These are phyloP conservation scores for Ctenomys sociabilis DNA, from an alignment of 2,113 vertebrate genomes.

Conservation along the genomic window DNA sequence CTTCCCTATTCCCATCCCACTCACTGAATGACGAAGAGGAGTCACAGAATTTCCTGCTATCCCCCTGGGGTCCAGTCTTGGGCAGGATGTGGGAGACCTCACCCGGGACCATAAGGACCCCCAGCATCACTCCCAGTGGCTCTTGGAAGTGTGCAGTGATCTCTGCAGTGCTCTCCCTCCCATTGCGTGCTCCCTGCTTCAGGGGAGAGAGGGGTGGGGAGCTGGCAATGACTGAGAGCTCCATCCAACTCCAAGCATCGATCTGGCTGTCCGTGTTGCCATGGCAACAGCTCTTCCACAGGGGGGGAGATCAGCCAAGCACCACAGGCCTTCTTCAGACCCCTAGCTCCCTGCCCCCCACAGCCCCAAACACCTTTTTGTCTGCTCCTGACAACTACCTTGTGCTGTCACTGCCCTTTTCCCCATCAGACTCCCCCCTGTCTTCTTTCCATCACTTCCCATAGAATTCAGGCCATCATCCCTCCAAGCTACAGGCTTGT, in stretches of 20 bases:
- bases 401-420: no score
- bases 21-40: not conserved
- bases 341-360: not conserved
- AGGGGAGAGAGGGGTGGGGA: not conserved
- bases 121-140: not conserved
- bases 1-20: not conserved
- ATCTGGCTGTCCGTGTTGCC: conserved; percentile 73
- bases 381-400: not conserved
- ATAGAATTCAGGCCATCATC: not conserved
- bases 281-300: conserved; percentile 77
- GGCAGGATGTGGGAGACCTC: not conserved
- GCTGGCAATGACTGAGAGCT: conserved; percentile 62
- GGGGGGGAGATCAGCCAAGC: conserved; percentile 63
- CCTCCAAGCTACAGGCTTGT: not conserved
- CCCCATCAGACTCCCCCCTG: no score
- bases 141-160: not conserved
- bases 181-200: not conserved
- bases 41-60: not conserved
- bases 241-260: conserved; percentile 54
- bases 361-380: not conserved
- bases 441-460: not conserved
- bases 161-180: not conserved
- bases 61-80: not conserved
- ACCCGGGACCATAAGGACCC: not conserved
- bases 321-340: not conserved